These are phyloP conservation scores for Gila orcuttii DNA, from an alignment of 2,113 vertebrate species.

Conservation along the genomic window DNA sequence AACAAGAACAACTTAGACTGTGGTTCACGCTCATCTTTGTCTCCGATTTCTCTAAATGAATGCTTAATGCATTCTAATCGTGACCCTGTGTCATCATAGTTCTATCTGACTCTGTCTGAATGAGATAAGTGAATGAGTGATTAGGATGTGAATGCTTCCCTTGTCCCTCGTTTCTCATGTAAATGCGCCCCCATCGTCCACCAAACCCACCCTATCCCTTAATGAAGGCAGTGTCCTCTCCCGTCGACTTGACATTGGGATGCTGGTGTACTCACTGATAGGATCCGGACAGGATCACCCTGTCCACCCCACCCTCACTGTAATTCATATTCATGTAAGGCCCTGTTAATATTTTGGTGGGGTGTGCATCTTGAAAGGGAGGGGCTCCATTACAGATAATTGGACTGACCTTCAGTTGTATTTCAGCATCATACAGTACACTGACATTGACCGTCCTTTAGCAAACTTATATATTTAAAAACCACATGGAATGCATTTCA, in stretches of 20 bases:
- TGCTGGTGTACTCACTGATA: conserved; percentile 38
- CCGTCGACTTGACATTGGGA: conserved; percentile 69
- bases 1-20: neutral
- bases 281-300: conserved; percentile 44
- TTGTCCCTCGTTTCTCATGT: conserved; percentile 44
- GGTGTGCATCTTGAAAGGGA: conserved; percentile 40
- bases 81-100: conserved; percentile 14
- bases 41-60: conserved; percentile 34
- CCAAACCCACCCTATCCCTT: conserved; percentile 34
- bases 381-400: conserved; percentile 61
- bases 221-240: conserved; percentile 68
- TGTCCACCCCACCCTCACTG: conserved; percentile 29
- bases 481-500: conserved; percentile 33
- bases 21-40: conserved; percentile 1
- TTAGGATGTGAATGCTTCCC: conserved; percentile 44
- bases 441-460: conserved; percentile 25
- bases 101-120: conserved; percentile 22
- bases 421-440: conserved; percentile 35
- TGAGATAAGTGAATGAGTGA: conserved; percentile 56
- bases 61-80: conserved; percentile 47
- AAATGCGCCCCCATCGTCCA: conserved; percentile 48
- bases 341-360: conserved; percentile 33
- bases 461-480: conserved; percentile 42
- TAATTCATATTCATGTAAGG: conserved; percentile 61
- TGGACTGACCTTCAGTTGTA: conserved; percentile 61